Percentiles rank a stretch among this genome's conserved stretches.
phyloP scores from a whole-genome alignment of 1,140 invertebrate species.

The Neodiprion virginianus region DNA sequence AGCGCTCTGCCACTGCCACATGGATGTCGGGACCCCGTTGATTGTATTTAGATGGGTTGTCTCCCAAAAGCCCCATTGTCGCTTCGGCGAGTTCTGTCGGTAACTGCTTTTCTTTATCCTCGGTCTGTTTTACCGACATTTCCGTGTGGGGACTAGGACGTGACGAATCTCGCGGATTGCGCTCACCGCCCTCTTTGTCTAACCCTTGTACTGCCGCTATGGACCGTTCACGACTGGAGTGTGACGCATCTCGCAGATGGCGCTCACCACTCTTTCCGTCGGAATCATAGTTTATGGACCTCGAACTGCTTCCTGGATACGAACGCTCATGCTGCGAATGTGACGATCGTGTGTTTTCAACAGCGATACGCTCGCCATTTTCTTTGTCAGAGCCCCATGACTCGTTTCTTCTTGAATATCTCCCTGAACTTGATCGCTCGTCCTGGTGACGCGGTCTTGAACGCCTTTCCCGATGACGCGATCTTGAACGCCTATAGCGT shows the following conservation, averaged over 20 bases:
- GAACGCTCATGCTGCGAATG: constrained; percentile 11
- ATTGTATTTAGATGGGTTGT: constrained; percentile 16
- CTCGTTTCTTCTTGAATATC: background rate
- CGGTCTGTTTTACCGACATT: background rate
- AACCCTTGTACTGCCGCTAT: constrained; percentile 13
- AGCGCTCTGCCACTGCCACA: constrained; percentile 17
- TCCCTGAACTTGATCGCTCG: constrained; percentile 9
- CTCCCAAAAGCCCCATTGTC: background rate
- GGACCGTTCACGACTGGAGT: constrained; percentile 20
- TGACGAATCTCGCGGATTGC: background rate
- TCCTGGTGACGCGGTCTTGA: constrained; percentile 20
- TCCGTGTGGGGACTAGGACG: background rate
- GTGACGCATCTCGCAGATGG: constrained; percentile 20
- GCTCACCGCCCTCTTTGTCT: background rate
- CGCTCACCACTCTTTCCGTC: constrained; percentile 21
- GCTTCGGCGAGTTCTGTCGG: background rate
- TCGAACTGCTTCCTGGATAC: constrained; percentile 12
- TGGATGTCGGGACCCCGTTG: constrained; percentile 14
- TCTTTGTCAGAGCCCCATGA: constrained; percentile 15
- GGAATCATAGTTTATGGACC: constrained; percentile 19
- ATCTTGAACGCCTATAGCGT: background rate
- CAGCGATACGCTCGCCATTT: constrained; percentile 23
- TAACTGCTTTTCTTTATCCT: background rate
- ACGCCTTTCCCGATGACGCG: constrained; percentile 7
- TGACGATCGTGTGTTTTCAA: constrained; percentile 20